A percentile compares a stretch with the other conserved stretches of the same genome.
Conservation (phyloP, 2,113 vertebrate species). For the Lagopus muta region DNA sequence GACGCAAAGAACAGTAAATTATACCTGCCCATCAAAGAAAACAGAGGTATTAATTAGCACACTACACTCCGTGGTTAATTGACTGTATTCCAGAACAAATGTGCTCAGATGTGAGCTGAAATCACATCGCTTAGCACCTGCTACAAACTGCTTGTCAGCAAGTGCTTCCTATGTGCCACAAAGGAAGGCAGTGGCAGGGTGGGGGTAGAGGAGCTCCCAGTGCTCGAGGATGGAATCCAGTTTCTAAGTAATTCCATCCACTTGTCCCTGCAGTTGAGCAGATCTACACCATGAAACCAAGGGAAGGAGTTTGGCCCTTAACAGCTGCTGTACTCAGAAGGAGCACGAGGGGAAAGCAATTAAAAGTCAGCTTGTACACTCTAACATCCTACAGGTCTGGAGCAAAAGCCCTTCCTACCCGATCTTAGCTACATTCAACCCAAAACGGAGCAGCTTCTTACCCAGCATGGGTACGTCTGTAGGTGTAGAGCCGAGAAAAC, state of each 20-base stretch:
- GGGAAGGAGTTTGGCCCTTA: background rate
- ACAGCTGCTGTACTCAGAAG: background rate
- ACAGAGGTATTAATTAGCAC: background rate
- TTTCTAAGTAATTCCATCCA: background rate
- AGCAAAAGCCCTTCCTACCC: background rate
- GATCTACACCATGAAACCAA: background rate
- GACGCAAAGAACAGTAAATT: slow-evolving; percentile 97
- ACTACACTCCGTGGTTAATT: background rate
- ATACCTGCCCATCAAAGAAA: slow-evolving; percentile 80
- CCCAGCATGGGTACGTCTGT: slow-evolving; percentile 96
- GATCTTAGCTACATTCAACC: background rate
- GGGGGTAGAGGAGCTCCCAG: background rate
- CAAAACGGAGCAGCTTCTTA: slow-evolving; percentile 51
- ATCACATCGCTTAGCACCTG: background rate
- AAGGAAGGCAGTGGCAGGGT: background rate
- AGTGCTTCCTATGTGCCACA: accelerated
- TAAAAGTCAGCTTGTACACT: background rate
- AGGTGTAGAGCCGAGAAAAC: slow-evolving; percentile 97
- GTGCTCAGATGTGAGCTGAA: background rate
- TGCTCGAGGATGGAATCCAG: background rate
- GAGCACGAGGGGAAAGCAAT: background rate
- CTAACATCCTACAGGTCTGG: background rate
- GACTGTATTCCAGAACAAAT: background rate
- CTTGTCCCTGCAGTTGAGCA: background rate
- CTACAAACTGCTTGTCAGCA: background rate